Base-by-base conservation (phyloP, 2,113 vertebrate species). In the Vidua chalybeata region DNA sequence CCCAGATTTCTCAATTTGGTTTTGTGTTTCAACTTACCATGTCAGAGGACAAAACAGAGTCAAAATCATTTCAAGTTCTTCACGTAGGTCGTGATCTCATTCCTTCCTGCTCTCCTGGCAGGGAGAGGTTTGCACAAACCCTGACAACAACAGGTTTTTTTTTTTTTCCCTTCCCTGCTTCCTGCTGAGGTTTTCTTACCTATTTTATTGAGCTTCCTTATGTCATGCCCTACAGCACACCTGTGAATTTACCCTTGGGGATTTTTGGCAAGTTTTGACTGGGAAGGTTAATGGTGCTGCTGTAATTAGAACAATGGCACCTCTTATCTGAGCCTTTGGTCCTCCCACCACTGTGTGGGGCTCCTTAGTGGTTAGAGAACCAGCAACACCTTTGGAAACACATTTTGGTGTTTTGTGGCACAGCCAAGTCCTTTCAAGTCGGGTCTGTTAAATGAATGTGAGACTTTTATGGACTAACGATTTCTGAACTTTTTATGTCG, bases 61-160 rank as follows among this genome's bases (percentile, higher is more conserved):
- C 67, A 51, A 54, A 87, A 79, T 58, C 28, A 73, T 93, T 87
- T 91, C 74, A 85, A 18, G 17, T 66, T 95, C 54, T 52, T 84
- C 28, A 72, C 22, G 4, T 15, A 41, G n/a, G 13, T 14, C 0
- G 1, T 10, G 31, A 72, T 37, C 15, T 54, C 41, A 13, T 51
- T 23, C 63, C 46, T 64, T 52, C 43, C 2, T 79, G 71, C 54
- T 6, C 69, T 83, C 69, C 75, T 85, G 74, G 26, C 81, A 76
- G 39, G 41, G 71, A 77, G 69, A 62, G 62, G 59, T 85, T 87
- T 85, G 72, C 79, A 83, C 79, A 71, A 71, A 31, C 51, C 2
- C 1, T 48, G 64, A 28, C 48, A 46, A 6, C 15, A 76, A 48
- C 15, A 26, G 41, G 55, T 0, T 19, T 43, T 72, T 75, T n/a